phyloP scores from a whole-genome alignment of 2,113 vertebrate species.

The Sorex araneus region DNA sequence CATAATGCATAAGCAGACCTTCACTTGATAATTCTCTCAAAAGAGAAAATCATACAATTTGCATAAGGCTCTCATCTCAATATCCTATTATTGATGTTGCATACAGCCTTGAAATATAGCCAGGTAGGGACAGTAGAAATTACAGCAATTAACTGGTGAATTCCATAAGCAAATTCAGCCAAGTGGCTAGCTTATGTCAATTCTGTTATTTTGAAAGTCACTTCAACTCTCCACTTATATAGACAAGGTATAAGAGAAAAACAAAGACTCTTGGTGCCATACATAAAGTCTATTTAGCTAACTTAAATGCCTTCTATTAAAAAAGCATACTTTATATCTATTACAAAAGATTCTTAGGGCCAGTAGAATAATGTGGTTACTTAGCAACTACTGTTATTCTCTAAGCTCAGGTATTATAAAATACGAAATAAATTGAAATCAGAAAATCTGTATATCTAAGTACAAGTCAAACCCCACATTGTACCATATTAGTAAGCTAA shows the following conservation, averaged over 20 bases:
- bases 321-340: background rate
- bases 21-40: background rate
- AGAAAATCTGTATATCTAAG: background rate
- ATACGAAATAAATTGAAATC: slow-evolving; percentile 64
- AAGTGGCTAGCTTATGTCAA: slow-evolving; percentile 65
- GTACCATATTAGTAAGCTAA: background rate
- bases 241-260: slow-evolving; percentile 50
- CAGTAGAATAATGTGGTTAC: slow-evolving; percentile 10
- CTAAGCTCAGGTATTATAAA: slow-evolving; percentile 16
- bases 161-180: slow-evolving; percentile 65
- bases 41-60: slow-evolving; percentile 11
- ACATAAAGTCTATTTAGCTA: slow-evolving; percentile 29
- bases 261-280: background rate
- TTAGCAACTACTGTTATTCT: slow-evolving; percentile 59
- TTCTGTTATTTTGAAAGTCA: slow-evolving; percentile 66
- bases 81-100: background rate
- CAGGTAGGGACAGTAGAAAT: slow-evolving; percentile 64
- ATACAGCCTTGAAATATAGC: background rate
- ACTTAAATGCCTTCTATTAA: slow-evolving; percentile 27
- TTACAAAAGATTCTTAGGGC: slow-evolving; percentile 52
- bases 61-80: background rate
- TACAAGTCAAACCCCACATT: slow-evolving; percentile 40
- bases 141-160: slow-evolving; percentile 56
- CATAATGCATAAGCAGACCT: background rate
- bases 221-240: slow-evolving; percentile 28